A percentile compares a stretch with the other conserved stretches of the same genome.
These are phyloP conservation scores for Drosophila setosimentum DNA, from an alignment of 2,888 invertebrate genomes.

Conservation along the genomic window DNA sequence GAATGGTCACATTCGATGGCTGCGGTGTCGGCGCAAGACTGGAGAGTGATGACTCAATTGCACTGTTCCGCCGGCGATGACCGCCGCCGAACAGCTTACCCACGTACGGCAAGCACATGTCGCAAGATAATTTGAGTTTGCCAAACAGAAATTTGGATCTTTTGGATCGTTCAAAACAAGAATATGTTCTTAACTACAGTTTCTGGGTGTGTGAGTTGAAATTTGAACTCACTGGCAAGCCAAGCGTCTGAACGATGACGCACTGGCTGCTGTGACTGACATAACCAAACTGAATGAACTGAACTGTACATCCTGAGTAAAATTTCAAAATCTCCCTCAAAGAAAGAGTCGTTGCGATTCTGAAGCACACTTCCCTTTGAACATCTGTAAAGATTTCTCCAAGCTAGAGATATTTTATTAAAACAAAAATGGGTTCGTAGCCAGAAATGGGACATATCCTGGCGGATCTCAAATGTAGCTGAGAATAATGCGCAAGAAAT, in stretches of 20 bases:
- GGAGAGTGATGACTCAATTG: conserved; percentile 25
- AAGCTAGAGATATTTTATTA: not conserved
- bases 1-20: conserved; percentile 41
- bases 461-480: not conserved
- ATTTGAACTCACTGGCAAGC: not conserved
- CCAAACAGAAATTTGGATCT: conserved; percentile 8
- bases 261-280: conserved; percentile 6
- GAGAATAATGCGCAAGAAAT: not conserved
- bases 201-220: not conserved
- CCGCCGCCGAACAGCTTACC: conserved; percentile 48
- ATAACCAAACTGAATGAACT: not conserved
- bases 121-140: conserved; percentile 4
- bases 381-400: not conserved
- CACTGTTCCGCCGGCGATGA: conserved; percentile 18
- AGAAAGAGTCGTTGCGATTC: not conserved
- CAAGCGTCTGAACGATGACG: not conserved
- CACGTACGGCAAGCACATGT: conserved; percentile 64
- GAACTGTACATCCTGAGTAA: not conserved
- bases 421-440: not conserved
- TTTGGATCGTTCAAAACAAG: not conserved
- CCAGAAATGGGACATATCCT: not conserved
- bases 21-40: conserved; percentile 51
- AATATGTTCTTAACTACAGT: not conserved
- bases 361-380: not conserved
- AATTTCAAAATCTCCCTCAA: not conserved